Conservation (phyloP, 2,797 vertebrate genomes). For the Lophotriccus pileatus region DNA sequence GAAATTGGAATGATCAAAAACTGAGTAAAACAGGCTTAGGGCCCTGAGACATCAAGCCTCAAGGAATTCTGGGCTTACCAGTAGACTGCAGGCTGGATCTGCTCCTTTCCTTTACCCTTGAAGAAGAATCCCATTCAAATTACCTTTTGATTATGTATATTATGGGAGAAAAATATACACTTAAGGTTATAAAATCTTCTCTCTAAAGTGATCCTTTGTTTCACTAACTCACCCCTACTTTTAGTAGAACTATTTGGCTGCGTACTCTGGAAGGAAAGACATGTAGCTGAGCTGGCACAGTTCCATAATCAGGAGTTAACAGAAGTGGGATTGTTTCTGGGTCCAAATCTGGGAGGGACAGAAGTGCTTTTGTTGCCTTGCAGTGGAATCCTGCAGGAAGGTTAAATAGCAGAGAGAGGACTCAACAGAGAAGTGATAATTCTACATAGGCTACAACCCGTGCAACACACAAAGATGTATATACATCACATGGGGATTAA, state of each 20-base stretch:
- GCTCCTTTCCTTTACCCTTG: neutral
- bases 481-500: neutral
- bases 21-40: neutral
- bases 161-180: neutral
- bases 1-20: neutral
- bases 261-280: neutral
- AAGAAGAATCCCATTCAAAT: neutral
- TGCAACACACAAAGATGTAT: neutral
- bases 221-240: neutral
- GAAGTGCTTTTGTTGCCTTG: conserved; percentile 14
- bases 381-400: neutral
- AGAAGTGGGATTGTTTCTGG: conserved; percentile 2
- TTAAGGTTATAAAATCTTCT: neutral
- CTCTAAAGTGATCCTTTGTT: neutral
- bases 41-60: neutral
- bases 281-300: neutral
- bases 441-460: neutral
- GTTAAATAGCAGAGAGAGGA: neutral
- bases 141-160: neutral
- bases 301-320: conserved; percentile 8
- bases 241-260: neutral
- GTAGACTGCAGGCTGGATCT: neutral
- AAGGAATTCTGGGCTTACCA: neutral
- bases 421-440: neutral
- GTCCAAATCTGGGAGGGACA: neutral